Base-by-base conservation (phyloP, 2,797 vertebrate species). In the Aulostomus chinensis region DNA sequence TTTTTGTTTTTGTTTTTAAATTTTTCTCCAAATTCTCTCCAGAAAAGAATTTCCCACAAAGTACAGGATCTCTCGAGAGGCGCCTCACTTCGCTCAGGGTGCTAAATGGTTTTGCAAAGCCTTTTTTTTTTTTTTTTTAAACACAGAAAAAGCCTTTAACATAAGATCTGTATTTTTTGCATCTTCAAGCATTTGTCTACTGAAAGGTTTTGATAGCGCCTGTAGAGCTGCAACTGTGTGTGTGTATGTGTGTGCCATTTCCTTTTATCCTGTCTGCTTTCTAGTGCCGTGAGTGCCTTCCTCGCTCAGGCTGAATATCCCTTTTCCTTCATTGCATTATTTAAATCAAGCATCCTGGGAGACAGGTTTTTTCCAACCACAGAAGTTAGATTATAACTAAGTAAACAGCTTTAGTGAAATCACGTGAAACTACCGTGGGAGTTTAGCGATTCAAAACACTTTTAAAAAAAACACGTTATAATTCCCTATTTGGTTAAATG, bases 101-200 rank as follows among this genome's bases (percentile, higher is more conserved):
- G 54, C 35, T 72, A 76, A 82, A 80, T 71, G 62, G 33, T 72
- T 80, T 70, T 56, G 35, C 52, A 48, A 55, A 58, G 34, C 43
- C 46, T 54, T 70, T 29, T 29, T 41, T 36, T 52, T 50, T 35
- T 29, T 35, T 52, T 39, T 24, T 41, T 43, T 16, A 6, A 36
- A 4, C 21, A 11, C 22, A 4, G 9, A n/a, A n/a, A n/a, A n/a
- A n/a, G n/a, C n/a, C n/a, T n/a, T n/a, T n/a, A n/a, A n/a, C 20
- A 22, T 38, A 41, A 16, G 24, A 26, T 26, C 12, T 15, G n/a
- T 26, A 21, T 54, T 52, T 71, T 60, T 33, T 51, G 28, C 50
- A 39, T 41, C 42, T 61, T 53, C 38, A 62, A 59, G 45, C 43
- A 30, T 21, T 16, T 20, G 34, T 34, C 39, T 46, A 60, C 48